Conservation (phyloP, 2,888 invertebrate species). For the Achlya flavicornis region DNA sequence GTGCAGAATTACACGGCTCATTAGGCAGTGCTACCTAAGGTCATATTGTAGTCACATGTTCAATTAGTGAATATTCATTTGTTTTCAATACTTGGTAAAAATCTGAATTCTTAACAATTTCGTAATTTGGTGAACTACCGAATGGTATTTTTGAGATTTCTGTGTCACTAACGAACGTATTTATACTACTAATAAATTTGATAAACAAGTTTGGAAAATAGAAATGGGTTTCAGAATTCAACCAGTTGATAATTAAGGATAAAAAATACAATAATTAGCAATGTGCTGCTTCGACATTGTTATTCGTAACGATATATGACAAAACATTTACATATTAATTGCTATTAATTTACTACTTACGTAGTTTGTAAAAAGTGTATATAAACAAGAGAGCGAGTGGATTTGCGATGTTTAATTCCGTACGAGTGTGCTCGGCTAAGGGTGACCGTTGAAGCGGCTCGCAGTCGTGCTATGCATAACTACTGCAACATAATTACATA, state of each 20-base stretch:
- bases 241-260: no score
- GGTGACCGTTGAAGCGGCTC: constrained; percentile 3
- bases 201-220: no score
- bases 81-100: background rate
- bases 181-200: no score
- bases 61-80: background rate
- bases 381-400: background rate
- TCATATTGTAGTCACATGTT: background rate
- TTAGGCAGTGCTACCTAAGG: background rate
- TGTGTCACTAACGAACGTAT: no score
- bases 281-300: background rate
- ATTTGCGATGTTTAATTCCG: constrained; percentile 6
- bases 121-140: no score
- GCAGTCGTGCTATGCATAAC: constrained; percentile 2
- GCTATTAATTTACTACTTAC: background rate
- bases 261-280: background rate
- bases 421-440: background rate
- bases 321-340: constrained; percentile 1
- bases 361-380: background rate
- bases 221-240: no score
- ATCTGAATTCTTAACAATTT: background rate
- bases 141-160: no score
- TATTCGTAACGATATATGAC: constrained; percentile 4
- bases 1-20: background rate
- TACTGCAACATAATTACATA: constrained; percentile 5